A percentile compares a stretch with the other conserved stretches of the same genome.
Evolutionary conservation across 2,113 vertebrate species (phyloP).

Genomic region (Rhinopithecus roxellana): DNA sequence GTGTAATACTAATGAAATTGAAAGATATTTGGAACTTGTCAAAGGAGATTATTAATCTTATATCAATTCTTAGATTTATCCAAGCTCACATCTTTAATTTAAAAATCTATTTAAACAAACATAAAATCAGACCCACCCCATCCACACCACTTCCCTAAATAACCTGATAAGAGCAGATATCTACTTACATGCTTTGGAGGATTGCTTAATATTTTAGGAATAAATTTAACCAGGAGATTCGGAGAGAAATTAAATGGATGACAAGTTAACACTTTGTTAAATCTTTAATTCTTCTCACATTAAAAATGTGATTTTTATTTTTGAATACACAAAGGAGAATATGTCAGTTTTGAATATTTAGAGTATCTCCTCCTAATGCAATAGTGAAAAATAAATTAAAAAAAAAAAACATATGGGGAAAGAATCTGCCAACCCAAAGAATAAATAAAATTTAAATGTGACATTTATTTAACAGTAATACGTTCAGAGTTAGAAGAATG

Average conservation of each 20-base stretch:
- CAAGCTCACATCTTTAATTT: background rate
- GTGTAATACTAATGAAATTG: background rate
- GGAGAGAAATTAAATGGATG: background rate
- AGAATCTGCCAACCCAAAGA: conserved; percentile 55
- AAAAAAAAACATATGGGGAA: conserved; percentile 62
- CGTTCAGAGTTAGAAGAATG: conserved; percentile 36
- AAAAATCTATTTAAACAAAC: background rate
- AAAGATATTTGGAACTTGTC: background rate
- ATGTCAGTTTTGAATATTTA: conserved; percentile 58
- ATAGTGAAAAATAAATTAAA: background rate
- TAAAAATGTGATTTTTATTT: conserved; percentile 19
- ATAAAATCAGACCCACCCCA: rapidly evolving
- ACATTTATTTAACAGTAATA: conserved; percentile 69
- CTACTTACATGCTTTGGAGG: background rate
- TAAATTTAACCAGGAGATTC: background rate
- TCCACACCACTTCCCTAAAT: rapidly evolving
- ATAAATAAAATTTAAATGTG: conserved; percentile 73
- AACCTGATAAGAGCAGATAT: background rate
- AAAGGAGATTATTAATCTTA: background rate
- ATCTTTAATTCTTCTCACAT: background rate
- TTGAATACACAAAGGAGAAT: conserved; percentile 33
- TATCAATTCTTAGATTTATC: background rate
- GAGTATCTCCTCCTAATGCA: conserved; percentile 34
- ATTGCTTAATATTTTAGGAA: background rate
- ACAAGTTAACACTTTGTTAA: background rate